These are phyloP conservation scores for Unio pictorum DNA, from an alignment of 2,888 invertebrate species.

Conservation along the genomic window DNA sequence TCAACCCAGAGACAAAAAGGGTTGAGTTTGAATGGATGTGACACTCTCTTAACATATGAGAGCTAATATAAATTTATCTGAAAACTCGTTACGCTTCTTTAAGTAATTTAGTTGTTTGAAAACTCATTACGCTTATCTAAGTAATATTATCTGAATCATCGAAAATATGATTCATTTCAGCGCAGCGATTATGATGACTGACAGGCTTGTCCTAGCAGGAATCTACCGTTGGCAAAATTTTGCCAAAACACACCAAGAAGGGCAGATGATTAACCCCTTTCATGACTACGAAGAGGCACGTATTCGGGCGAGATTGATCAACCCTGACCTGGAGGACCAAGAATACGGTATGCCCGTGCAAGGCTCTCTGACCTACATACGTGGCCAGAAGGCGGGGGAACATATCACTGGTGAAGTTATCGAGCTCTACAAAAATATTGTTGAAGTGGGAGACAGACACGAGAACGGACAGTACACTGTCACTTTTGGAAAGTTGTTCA, in stretches of 20 bases:
- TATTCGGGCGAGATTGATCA: neutral
- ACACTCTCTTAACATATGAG: no score
- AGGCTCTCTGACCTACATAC: conserved; percentile 89
- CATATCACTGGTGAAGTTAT: conserved; percentile 90
- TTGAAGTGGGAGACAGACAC: conserved; percentile 81
- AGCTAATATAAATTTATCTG: no score
- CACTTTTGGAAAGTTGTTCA: conserved; percentile 84
- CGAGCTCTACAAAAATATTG: conserved; percentile 91
- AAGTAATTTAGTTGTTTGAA: no score
- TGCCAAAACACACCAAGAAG: conserved; percentile 82
- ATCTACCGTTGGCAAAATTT: conserved; percentile 74
- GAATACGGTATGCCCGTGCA: conserved; percentile 79
- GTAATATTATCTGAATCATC: no score
- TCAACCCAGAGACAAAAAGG: no score
- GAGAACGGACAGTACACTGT: conserved; percentile 82
- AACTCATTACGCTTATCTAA: no score
- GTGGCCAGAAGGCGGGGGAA: conserved; percentile 90
- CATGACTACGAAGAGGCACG: conserved; percentile 70
- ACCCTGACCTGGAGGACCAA: conserved; percentile 74
- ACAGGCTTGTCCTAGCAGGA: no score
- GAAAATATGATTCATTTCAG: no score
- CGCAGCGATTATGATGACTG: no score
- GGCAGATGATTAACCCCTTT: conserved; percentile 87
- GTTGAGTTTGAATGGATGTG: no score
- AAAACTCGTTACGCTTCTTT: no score